Evolutionary conservation across 2,888 invertebrate genomes (phyloP).

Genomic region (Lycaena phlaeas): DNA sequence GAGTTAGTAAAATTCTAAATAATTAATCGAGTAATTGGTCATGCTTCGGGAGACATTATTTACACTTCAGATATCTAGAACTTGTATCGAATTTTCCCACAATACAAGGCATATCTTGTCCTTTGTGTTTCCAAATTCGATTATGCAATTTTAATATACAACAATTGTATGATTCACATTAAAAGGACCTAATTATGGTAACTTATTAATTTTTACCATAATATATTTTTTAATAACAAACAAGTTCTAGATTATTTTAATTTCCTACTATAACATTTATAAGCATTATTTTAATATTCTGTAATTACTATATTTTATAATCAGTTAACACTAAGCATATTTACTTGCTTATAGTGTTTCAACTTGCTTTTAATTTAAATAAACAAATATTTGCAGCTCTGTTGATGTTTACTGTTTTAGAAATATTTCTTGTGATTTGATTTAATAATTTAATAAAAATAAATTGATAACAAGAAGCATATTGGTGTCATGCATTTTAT

Average conservation of each 20-base stretch:
- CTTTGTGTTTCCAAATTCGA: constrained; percentile 10
- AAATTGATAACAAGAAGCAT: too few species aligned
- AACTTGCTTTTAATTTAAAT: too few species aligned
- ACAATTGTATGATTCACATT: constrained; percentile 1
- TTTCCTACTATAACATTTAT: background rate
- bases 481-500: too few species aligned
- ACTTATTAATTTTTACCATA: background rate
- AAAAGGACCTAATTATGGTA: background rate
- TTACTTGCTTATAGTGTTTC: too few species aligned
- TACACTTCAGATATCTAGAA: constrained; percentile 12
- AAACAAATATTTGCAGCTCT: too few species aligned
- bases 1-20: background rate
- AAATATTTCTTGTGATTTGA: too few species aligned
- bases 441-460: too few species aligned
- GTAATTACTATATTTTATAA: background rate
- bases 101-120: constrained; percentile 9
- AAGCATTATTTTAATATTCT: background rate
- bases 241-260: background rate
- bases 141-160: constrained; percentile 5
- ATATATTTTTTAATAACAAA: background rate
- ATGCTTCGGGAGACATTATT: constrained; percentile 15
- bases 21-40: constrained; percentile 10
- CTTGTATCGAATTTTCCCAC: constrained; percentile 14
- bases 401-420: too few species aligned
- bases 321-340: too few species aligned